Evolutionary conservation across 2,113 vertebrate species (phyloP).

Genomic region (Cephalopholis sonnerati): DNA sequence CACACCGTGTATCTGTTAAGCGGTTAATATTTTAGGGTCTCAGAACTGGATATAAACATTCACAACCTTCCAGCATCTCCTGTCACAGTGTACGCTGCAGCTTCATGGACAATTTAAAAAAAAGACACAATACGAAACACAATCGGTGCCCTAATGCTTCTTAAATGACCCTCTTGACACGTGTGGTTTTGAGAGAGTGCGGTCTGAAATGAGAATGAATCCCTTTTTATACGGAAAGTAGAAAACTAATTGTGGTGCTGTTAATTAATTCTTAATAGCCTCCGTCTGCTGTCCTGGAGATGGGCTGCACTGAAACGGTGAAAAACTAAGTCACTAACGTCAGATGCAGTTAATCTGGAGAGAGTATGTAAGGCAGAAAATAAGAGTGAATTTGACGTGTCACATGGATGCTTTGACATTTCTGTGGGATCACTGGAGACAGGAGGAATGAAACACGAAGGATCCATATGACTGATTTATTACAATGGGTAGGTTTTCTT

Average conservation of each 20-base stretch:
- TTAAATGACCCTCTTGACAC: slow-evolving; percentile 42
- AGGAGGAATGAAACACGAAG: background rate
- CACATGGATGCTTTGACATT: slow-evolving; percentile 23
- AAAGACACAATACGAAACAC: background rate
- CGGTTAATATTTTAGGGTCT: slow-evolving; percentile 38
- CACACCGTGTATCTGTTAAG: slow-evolving; percentile 10
- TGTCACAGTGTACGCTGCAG: background rate
- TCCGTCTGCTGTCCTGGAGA: slow-evolving; percentile 55
- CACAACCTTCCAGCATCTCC: background rate
- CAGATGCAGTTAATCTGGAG: slow-evolving; percentile 43
- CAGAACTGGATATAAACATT: slow-evolving; percentile 19
- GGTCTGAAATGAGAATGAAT: slow-evolving; percentile 53
- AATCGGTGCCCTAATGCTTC: background rate
- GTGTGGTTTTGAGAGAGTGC: slow-evolving; percentile 29
- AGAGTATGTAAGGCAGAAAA: slow-evolving; percentile 37
- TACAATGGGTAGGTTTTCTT: background rate
- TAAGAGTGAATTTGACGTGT: slow-evolving; percentile 35
- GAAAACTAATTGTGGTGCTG: slow-evolving; percentile 62
- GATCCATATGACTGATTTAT: background rate
- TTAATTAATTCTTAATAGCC: slow-evolving; percentile 71
- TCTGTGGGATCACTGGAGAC: slow-evolving; percentile 3
- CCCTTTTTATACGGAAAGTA: slow-evolving; percentile 38
- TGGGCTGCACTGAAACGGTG: slow-evolving; percentile 48
- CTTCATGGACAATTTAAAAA: background rate
- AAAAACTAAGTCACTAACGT: slow-evolving; percentile 56